phyloP scores from a whole-genome alignment of 2,888 invertebrate genomes.

The Eledona agricola region DNA sequence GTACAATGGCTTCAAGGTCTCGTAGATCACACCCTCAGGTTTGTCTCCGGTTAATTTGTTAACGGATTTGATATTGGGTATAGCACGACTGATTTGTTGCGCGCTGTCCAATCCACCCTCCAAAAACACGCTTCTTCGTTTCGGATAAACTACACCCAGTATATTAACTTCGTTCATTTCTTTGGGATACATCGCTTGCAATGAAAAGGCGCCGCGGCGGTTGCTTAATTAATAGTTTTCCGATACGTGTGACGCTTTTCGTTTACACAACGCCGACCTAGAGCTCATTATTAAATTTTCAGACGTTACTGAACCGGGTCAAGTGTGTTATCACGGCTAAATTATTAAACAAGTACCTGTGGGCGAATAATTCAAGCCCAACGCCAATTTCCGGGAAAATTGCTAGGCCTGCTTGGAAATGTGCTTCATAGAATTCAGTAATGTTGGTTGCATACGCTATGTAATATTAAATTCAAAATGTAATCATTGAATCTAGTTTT shows the following conservation, averaged over 20 bases:
- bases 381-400: too few relatives aligned
- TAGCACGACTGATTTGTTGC: too few relatives aligned
- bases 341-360: too few relatives aligned
- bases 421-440: too few relatives aligned
- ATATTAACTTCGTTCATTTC: constrained; percentile 28
- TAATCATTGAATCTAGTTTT: too few relatives aligned
- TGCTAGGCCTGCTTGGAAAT: too few relatives aligned
- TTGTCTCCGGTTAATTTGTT: constrained; percentile 30
- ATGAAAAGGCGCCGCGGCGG: too few relatives aligned
- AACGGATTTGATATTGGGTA: constrained; percentile 37
- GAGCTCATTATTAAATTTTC: constrained; percentile 35
- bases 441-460: too few relatives aligned
- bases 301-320: constrained; percentile 41
- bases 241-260: constrained; percentile 28
- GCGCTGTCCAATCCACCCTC: constrained; percentile 50
- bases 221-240: too few relatives aligned
- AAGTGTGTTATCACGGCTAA: constrained; percentile 44
- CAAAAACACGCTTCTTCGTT: constrained; percentile 52
- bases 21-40: constrained; percentile 59
- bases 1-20: constrained; percentile 63
- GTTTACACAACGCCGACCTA: constrained; percentile 43
- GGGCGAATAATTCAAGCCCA: too few relatives aligned
- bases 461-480: too few relatives aligned
- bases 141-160: constrained; percentile 37
- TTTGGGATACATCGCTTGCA: constrained; percentile 39